Evolutionary conservation across 2,113 vertebrate genomes (phyloP).

Genomic region (Bos indicus): DNA sequence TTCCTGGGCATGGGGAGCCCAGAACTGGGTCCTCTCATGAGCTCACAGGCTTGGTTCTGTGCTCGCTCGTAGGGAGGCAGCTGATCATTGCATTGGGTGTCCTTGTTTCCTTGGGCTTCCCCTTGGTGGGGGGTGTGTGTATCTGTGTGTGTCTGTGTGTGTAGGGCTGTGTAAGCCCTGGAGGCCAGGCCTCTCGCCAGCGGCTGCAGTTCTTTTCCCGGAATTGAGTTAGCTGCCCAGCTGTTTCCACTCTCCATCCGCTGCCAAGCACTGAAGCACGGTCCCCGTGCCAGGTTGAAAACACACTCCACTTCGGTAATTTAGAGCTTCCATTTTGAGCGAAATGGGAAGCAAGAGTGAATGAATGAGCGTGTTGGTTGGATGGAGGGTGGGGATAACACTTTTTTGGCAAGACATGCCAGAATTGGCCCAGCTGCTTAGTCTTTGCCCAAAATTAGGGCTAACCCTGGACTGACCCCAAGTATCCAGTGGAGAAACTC

Average conservation of each 20-base stretch:
- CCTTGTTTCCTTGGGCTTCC: neutral
- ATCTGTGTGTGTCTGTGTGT: neutral
- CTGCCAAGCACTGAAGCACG: neutral
- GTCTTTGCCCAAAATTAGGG: slow-evolving; percentile 1
- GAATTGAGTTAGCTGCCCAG: neutral
- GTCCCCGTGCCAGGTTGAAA: neutral
- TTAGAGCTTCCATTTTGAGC: slow-evolving; percentile 16
- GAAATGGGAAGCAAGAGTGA: neutral
- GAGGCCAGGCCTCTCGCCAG: neutral
- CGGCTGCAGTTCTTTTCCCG: neutral
- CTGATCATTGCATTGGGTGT: neutral
- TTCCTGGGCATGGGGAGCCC: neutral
- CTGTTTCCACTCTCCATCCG: neutral
- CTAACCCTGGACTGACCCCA: neutral
- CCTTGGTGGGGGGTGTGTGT: neutral
- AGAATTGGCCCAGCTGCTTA: neutral
- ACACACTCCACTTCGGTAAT: neutral
- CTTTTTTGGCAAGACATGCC: neutral
- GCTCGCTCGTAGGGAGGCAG: neutral
- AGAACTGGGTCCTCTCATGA: neutral
- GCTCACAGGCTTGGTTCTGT: neutral
- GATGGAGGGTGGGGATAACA: neutral
- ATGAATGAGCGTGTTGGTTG: neutral
- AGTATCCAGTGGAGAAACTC: neutral
- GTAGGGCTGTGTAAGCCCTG: neutral